Evolutionary conservation across 2,888 invertebrate species (phyloP).

Genomic region (Orthonevra nobilis): DNA sequence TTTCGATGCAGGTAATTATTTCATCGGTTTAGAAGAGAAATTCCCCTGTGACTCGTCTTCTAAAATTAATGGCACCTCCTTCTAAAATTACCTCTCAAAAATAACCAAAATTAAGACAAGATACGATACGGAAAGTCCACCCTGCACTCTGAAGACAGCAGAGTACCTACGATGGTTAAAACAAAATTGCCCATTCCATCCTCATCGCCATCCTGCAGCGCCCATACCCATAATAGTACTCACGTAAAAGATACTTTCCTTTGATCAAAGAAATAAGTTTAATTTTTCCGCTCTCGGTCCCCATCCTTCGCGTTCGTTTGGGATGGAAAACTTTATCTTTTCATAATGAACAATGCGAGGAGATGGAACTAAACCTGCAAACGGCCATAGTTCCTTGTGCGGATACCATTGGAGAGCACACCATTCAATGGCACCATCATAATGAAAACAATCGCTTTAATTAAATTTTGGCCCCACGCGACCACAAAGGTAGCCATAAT

Average conservation of each 20-base stretch:
- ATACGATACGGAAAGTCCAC: too few relatives aligned
- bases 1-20: too few relatives aligned
- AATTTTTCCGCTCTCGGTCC: conserved; percentile 16
- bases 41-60: too few relatives aligned
- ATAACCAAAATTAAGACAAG: too few relatives aligned
- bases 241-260: conserved; percentile 56
- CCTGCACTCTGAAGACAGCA: neutral
- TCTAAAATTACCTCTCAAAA: too few relatives aligned
- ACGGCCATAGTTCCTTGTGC: conserved; percentile 14
- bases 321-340: conserved; percentile 65
- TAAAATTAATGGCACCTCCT: too few relatives aligned
- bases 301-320: conserved; percentile 15
- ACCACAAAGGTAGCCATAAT: conserved; percentile 56
- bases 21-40: too few relatives aligned
- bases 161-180: conserved; percentile 2
- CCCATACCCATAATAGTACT: conserved; percentile 11
- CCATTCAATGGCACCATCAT: conserved; percentile 1
- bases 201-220: conserved; percentile 15
- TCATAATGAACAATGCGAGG: conserved; percentile 63
- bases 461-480: conserved; percentile 47
- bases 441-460: conserved; percentile 60
- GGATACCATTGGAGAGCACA: conserved; percentile 11
- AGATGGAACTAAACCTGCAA: conserved; percentile 28
- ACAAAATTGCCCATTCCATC: conserved; percentile 36
- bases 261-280: conserved; percentile 70